Conservation (phyloP, 92 coral and sea anemone species). For the Pocillopora meandrina region DNA sequence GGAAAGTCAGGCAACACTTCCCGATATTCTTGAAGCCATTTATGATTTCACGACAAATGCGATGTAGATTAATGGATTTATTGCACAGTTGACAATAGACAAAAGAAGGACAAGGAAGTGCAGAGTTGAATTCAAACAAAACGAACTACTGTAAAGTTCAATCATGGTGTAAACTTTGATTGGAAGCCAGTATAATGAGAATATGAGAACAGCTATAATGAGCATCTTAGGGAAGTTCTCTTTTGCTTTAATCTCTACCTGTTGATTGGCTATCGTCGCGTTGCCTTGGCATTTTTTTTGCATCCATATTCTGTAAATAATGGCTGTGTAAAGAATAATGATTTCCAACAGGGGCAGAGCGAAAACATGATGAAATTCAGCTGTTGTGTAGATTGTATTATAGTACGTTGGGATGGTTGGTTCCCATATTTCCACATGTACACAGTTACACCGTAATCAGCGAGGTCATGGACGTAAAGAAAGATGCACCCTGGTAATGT, state of each 20-base stretch:
- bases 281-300: slow-evolving; percentile 30
- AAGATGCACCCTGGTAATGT: slow-evolving; percentile 29
- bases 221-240: slow-evolving; percentile 63
- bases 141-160: background rate
- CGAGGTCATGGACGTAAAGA: background rate
- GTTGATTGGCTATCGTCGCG: slow-evolving; percentile 41
- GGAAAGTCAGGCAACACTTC: background rate
- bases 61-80: slow-evolving; percentile 62
- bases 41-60: slow-evolving; percentile 31
- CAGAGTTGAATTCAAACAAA: background rate
- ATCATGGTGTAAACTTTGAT: background rate
- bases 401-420: background rate
- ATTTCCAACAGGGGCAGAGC: slow-evolving; percentile 59
- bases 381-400: slow-evolving; percentile 31
- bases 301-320: slow-evolving; percentile 50
- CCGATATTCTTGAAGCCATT: slow-evolving; percentile 22
- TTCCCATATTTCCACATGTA: slow-evolving; percentile 8
- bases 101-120: slow-evolving; percentile 32
- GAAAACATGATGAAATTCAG: slow-evolving; percentile 27
- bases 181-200: slow-evolving; percentile 49
- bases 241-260: slow-evolving; percentile 46
- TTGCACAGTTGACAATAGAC: slow-evolving; percentile 49
- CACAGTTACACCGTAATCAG: background rate
- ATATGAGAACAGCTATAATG: slow-evolving; percentile 52
- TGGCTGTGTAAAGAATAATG: slow-evolving; percentile 52